Base-by-base conservation (phyloP, 2,113 vertebrate genomes). In the Nibea coibor region DNA sequence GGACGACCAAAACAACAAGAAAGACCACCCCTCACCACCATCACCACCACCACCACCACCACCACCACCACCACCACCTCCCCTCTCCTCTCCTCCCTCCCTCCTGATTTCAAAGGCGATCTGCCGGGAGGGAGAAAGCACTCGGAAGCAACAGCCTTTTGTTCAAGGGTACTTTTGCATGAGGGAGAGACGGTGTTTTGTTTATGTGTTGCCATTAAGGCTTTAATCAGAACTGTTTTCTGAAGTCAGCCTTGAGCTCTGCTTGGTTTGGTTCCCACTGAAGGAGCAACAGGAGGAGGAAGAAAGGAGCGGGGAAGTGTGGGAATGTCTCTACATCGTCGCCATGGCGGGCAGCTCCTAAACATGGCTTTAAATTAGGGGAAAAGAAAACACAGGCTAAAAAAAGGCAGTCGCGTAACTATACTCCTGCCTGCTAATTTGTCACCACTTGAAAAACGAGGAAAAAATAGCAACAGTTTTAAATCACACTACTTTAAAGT, bases 281-380 rank as follows among this genome's bases (percentile, higher is more conserved):
- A 78, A 70, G 82, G 80, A 88, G 88, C 83, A 78, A 83, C 82
- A 85, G 83, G 51, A 84, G 76, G 81, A 88, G 82, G 78, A 87
- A 78, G 87, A 88, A 86, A 81, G 78, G 80, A 88, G 78, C 43
- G 39, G 73, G 89, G 72, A 87, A 85, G 87, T 93, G 87, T 92
- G 91, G 91, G 91, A 92, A 93, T 90, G 88, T 89, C 85, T 90
- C 86, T 68, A 88, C 81, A 89, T 89, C 78, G 77, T 89, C 77
- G 73, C 84, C 88, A 82, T 22, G 84, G 82, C 70, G 81, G 89
- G 88, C 88, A 82, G 89, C 88, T 92, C 90, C 89, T 87, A 79
- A 88, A 93, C 89, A 91, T 91, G 91, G 88, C 90, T 92, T 94
- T 88, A 92, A 93, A 94, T 94, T 91, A 92, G 90, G 89, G 92